Conservation (phyloP, 2,888 invertebrate species). For the Drosophila tripunctata region DNA sequence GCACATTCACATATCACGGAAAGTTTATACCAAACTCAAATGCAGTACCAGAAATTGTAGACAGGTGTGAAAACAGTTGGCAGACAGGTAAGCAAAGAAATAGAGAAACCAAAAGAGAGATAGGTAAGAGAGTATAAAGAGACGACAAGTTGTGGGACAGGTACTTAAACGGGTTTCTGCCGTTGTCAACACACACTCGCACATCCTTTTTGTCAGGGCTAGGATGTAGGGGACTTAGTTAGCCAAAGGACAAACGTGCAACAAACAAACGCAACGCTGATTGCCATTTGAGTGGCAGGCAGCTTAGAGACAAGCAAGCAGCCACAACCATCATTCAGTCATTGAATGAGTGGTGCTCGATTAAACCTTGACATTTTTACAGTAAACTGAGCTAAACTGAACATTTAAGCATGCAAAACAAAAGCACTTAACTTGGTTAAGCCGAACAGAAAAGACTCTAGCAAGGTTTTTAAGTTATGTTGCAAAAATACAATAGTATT, state of each 20-base stretch:
- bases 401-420: not conserved
- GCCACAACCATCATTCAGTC: not conserved
- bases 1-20: conserved; percentile 33
- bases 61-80: conserved; percentile 7
- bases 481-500: no score
- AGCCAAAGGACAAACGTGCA: conserved; percentile 30
- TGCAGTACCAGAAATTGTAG: conserved; percentile 8
- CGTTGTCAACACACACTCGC: conserved; percentile 30
- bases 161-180: conserved; percentile 62
- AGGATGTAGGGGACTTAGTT: conserved; percentile 42
- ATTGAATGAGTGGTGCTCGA: conserved; percentile 16
- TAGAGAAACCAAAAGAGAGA: conserved; percentile 32
- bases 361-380: conserved; percentile 68
- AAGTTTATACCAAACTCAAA: conserved; percentile 36
- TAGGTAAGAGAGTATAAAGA: no score
- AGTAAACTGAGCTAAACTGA: conserved; percentile 15
- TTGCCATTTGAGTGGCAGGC: conserved; percentile 58
- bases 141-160: conserved; percentile 42
- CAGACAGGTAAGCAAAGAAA: conserved; percentile 1
- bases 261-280: conserved; percentile 64
- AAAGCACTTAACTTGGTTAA: not conserved
- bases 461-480: no score
- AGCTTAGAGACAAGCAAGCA: not conserved
- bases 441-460: not conserved
- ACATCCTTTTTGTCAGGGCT: not conserved